Conservation (phyloP, 2,797 vertebrate genomes). For the Phylloscopus collybita region DNA sequence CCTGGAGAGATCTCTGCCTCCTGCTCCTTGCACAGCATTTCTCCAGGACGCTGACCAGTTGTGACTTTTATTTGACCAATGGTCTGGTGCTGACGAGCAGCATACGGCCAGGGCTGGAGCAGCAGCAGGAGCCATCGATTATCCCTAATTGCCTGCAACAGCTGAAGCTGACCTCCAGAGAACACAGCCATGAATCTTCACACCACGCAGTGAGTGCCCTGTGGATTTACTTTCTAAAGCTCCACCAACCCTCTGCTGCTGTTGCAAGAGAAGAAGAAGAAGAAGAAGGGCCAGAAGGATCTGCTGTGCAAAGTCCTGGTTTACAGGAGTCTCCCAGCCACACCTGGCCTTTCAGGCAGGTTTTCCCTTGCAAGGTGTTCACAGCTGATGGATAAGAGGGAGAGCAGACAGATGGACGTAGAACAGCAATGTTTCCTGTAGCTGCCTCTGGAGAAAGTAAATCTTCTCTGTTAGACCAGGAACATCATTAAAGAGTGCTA, state of each 20-base stretch:
- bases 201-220: background rate
- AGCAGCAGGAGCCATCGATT: constrained; percentile 43
- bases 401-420: background rate
- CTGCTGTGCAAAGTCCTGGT: background rate
- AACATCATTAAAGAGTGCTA: background rate
- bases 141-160: constrained; percentile 66
- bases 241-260: background rate
- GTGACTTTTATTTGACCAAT: constrained; percentile 37
- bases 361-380: background rate
- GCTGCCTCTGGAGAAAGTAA: background rate
- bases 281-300: background rate
- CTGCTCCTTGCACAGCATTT: background rate
- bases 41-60: background rate
- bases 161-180: constrained; percentile 61
- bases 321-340: background rate
- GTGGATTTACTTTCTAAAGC: constrained; percentile 48
- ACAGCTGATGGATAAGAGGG: background rate
- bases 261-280: background rate
- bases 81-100: constrained; percentile 25
- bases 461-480: background rate
- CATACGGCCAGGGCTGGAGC: constrained; percentile 4
- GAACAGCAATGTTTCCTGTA: background rate
- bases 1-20: background rate
- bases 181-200: constrained; percentile 62
- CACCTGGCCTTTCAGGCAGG: background rate